Conservation (phyloP, 2,888 invertebrate genomes). For the Pandemis corylana region DNA sequence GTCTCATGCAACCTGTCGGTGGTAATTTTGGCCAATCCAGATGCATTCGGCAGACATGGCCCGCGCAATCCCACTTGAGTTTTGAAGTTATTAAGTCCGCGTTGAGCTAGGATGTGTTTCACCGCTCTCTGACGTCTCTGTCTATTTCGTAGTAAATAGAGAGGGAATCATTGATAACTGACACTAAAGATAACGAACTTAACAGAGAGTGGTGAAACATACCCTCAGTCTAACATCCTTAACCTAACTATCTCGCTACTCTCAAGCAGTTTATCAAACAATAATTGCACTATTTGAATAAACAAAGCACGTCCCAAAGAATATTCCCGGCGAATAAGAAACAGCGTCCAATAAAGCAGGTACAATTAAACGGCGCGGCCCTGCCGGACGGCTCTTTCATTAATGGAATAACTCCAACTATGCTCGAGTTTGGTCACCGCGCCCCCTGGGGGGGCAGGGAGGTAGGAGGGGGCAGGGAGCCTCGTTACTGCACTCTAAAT, state of each 20-base stretch:
- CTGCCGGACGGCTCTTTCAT: conserved; percentile 66
- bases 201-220: too few species aligned
- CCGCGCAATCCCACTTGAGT: too few species aligned
- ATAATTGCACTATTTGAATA: neutral
- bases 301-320: conserved; percentile 3
- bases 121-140: too few species aligned
- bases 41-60: too few species aligned
- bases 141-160: too few species aligned
- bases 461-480: conserved; percentile 8
- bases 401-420: conserved; percentile 79
- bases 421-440: conserved; percentile 49
- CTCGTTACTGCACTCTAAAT: conserved; percentile 43
- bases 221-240: neutral
- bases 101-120: too few species aligned
- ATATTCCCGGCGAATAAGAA: conserved; percentile 27
- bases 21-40: too few species aligned
- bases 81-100: too few species aligned
- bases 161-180: too few species aligned
- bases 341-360: conserved; percentile 38
- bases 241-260: neutral
- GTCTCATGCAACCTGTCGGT: too few species aligned
- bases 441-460: conserved; percentile 37
- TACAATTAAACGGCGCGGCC: conserved; percentile 49
- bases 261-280: neutral
- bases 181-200: too few species aligned